A percentile compares a stretch with the other conserved stretches of the same genome.
Evolutionary conservation across 2,797 vertebrate genomes (phyloP).

Genomic region (Ceryle rudis): DNA sequence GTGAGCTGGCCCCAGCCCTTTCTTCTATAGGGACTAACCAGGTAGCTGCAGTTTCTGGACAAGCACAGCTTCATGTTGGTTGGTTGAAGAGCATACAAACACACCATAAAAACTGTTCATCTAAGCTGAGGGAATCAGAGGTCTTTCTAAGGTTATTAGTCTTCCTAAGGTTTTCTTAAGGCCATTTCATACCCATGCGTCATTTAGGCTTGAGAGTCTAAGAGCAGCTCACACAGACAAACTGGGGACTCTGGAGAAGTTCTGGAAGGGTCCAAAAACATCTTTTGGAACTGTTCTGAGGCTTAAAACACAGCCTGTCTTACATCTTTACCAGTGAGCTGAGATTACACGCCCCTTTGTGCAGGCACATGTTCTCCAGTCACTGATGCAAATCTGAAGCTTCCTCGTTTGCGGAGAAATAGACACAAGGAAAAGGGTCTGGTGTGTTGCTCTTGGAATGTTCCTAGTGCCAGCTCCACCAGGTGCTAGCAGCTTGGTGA

Average conservation of each 20-base stretch:
- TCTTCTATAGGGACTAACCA: background rate
- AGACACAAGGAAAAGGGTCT: background rate
- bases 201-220: background rate
- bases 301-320: background rate
- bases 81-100: background rate
- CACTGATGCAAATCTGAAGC: background rate
- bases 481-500: background rate
- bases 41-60: background rate
- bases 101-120: background rate
- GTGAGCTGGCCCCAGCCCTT: background rate
- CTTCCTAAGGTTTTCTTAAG: background rate
- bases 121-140: background rate
- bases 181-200: background rate
- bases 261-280: no score
- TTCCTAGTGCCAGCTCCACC: background rate
- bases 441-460: background rate
- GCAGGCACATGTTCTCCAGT: background rate
- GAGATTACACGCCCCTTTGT: fast-evolving
- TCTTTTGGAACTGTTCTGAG: background rate
- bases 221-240: background rate
- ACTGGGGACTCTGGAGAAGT: background rate
- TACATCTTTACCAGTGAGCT: background rate
- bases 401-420: background rate
- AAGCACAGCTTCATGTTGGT: background rate
- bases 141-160: background rate